Base-by-base conservation (phyloP, 1,140 invertebrate species). In the Heterodera schachtii region DNA sequence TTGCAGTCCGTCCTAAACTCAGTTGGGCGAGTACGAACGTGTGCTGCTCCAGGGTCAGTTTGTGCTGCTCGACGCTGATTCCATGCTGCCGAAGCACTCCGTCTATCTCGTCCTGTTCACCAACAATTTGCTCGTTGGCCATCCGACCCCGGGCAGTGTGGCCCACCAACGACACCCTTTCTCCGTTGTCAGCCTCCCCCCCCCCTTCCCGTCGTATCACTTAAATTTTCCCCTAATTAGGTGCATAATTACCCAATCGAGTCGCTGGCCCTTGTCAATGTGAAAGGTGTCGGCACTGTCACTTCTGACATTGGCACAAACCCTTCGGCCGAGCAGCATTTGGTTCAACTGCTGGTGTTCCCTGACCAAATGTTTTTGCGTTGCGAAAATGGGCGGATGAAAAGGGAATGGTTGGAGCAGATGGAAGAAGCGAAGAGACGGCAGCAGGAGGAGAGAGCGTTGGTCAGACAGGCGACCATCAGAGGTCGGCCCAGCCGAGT, bases 321-420 rank as follows among this genome's bases (percentile, higher is more conserved):
- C 44, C 13, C 5, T 9, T 78, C 76, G 11, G 70, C 69, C 3
- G 83, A 79, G 9, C 83, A 85, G 46, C 80, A 84, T 69, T 80
- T 89, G 11, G 67, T 89, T 2, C 90, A 90, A 73, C 47, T 89
- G 46, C 60, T 86, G 31, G 82, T 86, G 43, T 86, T 86, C 71
- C 85, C 85, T n/a, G 85, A 86, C 5, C 86, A 86, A 67, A 60
- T 86, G 52, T 86, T 85, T 73, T 81, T 90, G 67, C 78, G 80
- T 16, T 88, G 87, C 76, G 88, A 90, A 70, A 85, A 57, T 49
- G 86, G 86, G 8, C 91, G 90, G 85, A 90, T 91, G 11, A 87
- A 95, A 93, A 95, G 95, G 91, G 95, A 96, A 88, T 98, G 96
- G 96, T 91, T 98, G 80, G 95, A 96, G 84, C 94, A 95, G 88